Evolutionary conservation across 2,888 invertebrate species (phyloP), one percentile per base, ranked within the genome.

Genomic region (Thyatira batis): DNA sequence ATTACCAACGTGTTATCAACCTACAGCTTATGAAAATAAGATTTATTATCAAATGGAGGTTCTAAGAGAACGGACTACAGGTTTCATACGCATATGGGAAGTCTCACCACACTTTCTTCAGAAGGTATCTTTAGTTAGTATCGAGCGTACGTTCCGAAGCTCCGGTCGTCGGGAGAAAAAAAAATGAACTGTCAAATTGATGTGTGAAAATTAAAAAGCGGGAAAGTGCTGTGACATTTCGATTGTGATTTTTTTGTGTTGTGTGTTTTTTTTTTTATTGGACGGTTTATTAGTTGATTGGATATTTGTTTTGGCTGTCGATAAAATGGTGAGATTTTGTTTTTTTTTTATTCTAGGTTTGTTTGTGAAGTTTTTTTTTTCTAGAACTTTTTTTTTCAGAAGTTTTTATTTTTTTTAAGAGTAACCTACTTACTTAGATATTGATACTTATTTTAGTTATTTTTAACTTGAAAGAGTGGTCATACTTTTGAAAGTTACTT

Each of bases 61-160:
- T 6, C 13, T 39, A 17, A 39, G 39, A 17, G 39, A 39, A 39
- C 39, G 39, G 39, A 6, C 39, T 39, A 39, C 39, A 39, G 39
- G 39, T 39, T 61, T 54, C 30, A 21, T 20, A 44, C 58, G 57
- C 69, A 66, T 76, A 82, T 81, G 81, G 78, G 81, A 80, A 76
- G 69, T 69, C 62, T 61, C 69, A 82, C 75, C 80, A 82, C 73
- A 80, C 84, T 84, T 85, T 85, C 84, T 82, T 82, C 55, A 54
- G 60, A 60, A 62, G 66, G 67, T 68, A 76, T 76, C 71, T 75
- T 49, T 51, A 54, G 55, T 49, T 77, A 78, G 78, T 79, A 68
- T 63, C 56, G 54, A 54, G 49, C 52, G 58, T 51, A 33, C 60
- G 53, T 57, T 65, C 57, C 53, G 23, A 51, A 61, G 62, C 62